Conservation (phyloP, 1,140 invertebrate species). For the Cotesia glomerata region DNA sequence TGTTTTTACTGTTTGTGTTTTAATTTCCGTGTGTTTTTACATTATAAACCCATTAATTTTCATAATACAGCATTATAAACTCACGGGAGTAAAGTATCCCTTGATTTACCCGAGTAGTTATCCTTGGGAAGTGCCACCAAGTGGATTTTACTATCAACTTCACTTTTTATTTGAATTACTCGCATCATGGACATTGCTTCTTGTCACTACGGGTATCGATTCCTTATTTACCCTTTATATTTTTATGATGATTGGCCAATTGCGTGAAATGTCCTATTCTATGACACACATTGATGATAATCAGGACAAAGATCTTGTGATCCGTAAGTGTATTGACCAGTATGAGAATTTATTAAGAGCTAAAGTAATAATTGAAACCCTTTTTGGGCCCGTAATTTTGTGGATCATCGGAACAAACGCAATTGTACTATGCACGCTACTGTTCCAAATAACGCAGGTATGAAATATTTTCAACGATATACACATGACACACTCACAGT, state of each 20-base stretch:
- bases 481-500: no score
- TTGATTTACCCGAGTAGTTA: slow-evolving; percentile 22
- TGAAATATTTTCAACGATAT: not conserved
- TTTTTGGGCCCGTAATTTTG: slow-evolving; percentile 40
- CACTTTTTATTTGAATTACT: slow-evolving; percentile 31
- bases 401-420: slow-evolving; percentile 38
- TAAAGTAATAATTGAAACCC: slow-evolving; percentile 32
- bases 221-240: slow-evolving; percentile 36
- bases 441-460: slow-evolving; percentile 44
- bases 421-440: slow-evolving; percentile 36
- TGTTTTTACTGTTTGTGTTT: not conserved
- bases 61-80: not conserved
- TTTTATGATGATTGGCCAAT: slow-evolving; percentile 37
- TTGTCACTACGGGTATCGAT: slow-evolving; percentile 34
- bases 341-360: slow-evolving; percentile 28
- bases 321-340: slow-evolving; percentile 26
- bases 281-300: slow-evolving; percentile 26
- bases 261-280: slow-evolving; percentile 22
- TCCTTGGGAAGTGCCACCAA: slow-evolving; percentile 28
- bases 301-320: slow-evolving; percentile 7
- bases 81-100: slow-evolving; percentile 17
- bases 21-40: not conserved
- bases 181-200: slow-evolving; percentile 6
- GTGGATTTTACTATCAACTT: slow-evolving; percentile 23
- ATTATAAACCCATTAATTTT: slow-evolving; percentile 6